Base-by-base conservation (phyloP, 2,888 invertebrate species). In the Nymphalis polychloros region DNA sequence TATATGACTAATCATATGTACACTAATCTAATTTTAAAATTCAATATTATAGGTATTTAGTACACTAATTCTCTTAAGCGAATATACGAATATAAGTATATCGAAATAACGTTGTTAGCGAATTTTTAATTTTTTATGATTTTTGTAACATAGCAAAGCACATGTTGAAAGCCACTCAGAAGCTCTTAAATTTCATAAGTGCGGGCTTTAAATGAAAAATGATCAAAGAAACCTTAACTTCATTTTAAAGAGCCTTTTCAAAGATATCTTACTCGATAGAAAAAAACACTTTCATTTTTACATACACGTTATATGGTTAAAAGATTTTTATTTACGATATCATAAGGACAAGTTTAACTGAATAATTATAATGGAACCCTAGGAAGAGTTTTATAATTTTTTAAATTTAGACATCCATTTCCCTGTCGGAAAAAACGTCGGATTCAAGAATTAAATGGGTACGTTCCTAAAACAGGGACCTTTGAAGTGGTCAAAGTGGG, bases 401-500 rank as follows among this genome's bases (percentile, higher is more conserved):
- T 41, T 41, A 10, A 19, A 8, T 10, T 50, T 41, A 13, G 13
- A 41, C 41, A 13, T 13, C 41, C 6, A 6, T 46, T 16, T 10
- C 46, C n/a, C 19, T 6, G 19, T n/a, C 49, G 49, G 13, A 20
- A 20, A 53, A 23, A 53, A 48, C 17, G 13, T 46, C 46, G 0
- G 7, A 23, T 7, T 23, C 6, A 16, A 20, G 17, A 53, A 27
- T 27, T 16, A 55, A 55, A 55, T 31, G 31, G 20, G 2, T 27
- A 31, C 7, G 17, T 8, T 19, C 20, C 20, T 50, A 7, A 31
- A 55, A 31, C 17, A 27, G 31, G 53, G n/a, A 31, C 27, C 53
- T 8, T 55, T 27, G 53, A 31, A 55, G 17, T 55, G 53, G 64
- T 64, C 47, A 16, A 55, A 35, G 59, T 59, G 50, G 23, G 23